Conservation (phyloP, 2,888 invertebrate genomes). For the Philopedon plagiatum region DNA sequence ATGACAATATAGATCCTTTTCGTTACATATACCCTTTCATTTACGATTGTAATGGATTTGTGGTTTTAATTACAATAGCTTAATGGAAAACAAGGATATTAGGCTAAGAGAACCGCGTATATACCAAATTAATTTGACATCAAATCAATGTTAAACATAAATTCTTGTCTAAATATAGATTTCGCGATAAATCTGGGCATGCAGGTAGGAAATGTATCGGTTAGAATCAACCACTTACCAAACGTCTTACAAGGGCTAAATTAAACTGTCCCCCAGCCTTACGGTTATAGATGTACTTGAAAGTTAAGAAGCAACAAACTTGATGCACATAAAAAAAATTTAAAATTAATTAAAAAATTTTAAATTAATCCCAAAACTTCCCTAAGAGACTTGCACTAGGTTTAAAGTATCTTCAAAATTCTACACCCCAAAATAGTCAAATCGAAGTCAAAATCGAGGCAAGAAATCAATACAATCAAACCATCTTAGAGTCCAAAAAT, state of each 20-base stretch:
- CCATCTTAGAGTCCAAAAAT: no score
- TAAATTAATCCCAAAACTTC: no score
- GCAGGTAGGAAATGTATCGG: background rate
- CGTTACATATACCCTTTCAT: background rate
- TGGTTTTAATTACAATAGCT: background rate
- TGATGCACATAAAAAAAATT: no score
- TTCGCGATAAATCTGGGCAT: background rate
- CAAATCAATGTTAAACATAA: background rate
- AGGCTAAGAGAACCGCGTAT: background rate
- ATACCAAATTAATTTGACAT: background rate
- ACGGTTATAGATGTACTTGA: no score
- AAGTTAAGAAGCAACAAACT: no score
- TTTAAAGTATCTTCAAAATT: no score
- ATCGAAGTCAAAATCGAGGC: no score
- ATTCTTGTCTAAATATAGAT: background rate
- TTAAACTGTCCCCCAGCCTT: background rate
- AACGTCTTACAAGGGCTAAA: background rate
- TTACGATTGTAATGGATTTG: background rate
- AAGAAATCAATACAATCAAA: no score
- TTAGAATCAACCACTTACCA: background rate
- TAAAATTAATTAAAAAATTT: no score
- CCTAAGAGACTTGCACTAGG: no score
- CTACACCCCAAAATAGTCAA: no score
- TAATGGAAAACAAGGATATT: background rate
- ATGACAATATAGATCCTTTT: background rate